Percentiles rank a stretch among this genome's conserved stretches.
These are phyloP conservation scores for Perizoma flavofasciatum DNA, from an alignment of 2,888 invertebrate species.

Conservation along the genomic window DNA sequence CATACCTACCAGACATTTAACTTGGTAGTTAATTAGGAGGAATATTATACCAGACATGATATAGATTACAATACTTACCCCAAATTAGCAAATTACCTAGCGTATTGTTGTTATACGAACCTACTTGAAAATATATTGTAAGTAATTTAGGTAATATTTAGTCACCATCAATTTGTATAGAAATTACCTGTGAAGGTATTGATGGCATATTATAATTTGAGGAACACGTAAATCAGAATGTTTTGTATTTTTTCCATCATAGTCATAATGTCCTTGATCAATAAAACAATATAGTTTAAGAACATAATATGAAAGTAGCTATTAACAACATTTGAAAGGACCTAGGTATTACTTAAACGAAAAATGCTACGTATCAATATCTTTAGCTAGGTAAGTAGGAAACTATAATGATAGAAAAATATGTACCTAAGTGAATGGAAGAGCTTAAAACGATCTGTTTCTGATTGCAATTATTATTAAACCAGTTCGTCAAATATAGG, in stretches of 20 bases:
- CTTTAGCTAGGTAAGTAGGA: too few relatives aligned
- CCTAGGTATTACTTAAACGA: too few relatives aligned
- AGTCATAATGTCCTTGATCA: too few relatives aligned
- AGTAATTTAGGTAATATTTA: background rate
- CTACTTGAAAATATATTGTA: background rate
- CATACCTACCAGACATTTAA: background rate
- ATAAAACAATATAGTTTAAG: too few relatives aligned
- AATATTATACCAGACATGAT: conserved; percentile 4
- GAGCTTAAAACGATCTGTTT: conserved; percentile 5
- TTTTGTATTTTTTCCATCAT: too few relatives aligned
- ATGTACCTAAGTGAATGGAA: background rate
- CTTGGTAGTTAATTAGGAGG: conserved; percentile 4
- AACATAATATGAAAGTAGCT: too few relatives aligned
- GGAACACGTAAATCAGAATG: too few relatives aligned
- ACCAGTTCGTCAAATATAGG: conserved; percentile 38
- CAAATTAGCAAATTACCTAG: background rate
- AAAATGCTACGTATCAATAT: too few relatives aligned
- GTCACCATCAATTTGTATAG: too few relatives aligned
- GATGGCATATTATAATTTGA: too few relatives aligned
- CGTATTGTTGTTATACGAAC: background rate
- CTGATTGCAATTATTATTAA: conserved; percentile 12
- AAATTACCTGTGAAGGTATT: too few relatives aligned
- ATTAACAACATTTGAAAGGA: too few relatives aligned
- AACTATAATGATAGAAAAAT: background rate
- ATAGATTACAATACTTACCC: background rate